These are phyloP conservation scores for Mus minutoides DNA, from an alignment of 2,797 vertebrate species.

Conservation along the genomic window DNA sequence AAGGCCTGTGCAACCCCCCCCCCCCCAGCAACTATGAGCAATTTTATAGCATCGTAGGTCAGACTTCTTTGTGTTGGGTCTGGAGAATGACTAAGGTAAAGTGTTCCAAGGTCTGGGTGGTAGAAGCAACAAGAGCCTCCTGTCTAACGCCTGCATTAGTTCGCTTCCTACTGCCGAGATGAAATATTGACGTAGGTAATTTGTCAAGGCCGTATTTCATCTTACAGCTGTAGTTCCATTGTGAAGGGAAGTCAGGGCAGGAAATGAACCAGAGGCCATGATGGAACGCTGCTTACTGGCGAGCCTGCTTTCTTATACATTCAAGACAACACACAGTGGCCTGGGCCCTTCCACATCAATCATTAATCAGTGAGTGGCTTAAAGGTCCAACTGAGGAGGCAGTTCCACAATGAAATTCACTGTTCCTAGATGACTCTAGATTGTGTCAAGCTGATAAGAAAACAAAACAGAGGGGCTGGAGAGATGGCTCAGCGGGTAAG, in stretches of 20 bases:
- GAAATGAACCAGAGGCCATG: background rate
- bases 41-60: background rate
- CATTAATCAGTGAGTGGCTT: background rate
- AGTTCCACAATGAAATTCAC: background rate
- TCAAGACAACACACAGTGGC: background rate
- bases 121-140: background rate
- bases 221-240: background rate
- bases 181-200: background rate
- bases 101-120: background rate
- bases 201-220: background rate
- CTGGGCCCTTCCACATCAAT: background rate
- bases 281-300: background rate
- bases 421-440: background rate
- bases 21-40: background rate
- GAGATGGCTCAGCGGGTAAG: too few species aligned
- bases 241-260: background rate
- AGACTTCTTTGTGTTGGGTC: background rate
- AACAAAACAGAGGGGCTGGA: too few species aligned
- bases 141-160: background rate
- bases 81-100: background rate
- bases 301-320: background rate
- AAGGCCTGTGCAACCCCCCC: too few species aligned
- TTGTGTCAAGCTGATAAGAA: background rate
- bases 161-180: background rate
- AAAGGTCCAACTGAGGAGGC: too few species aligned